Evolutionary conservation across 92 coral and sea anemone genomes (phyloP).

Genomic region (Porites divaricata): DNA sequence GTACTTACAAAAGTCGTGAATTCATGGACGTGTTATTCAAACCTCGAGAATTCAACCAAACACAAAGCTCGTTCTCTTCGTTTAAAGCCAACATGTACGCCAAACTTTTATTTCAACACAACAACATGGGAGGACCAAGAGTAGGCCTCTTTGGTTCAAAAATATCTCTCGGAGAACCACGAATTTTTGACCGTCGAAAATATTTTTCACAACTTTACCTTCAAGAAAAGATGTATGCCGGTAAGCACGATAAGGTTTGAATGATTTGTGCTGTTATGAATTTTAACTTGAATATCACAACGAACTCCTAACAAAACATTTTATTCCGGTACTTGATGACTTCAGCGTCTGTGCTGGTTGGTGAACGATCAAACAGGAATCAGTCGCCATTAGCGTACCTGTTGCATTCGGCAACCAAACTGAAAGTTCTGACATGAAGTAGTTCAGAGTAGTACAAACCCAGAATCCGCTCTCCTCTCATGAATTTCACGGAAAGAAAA

Average conservation of each 20-base stretch:
- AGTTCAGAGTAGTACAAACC: too few species aligned
- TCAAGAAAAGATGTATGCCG: slow-evolving; percentile 3
- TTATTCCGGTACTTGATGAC: neutral
- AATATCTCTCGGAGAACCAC: neutral
- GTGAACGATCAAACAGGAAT: neutral
- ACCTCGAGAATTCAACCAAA: too few species aligned
- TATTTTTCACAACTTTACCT: neutral
- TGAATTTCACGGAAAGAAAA: too few species aligned
- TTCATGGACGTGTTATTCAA: slow-evolving; percentile 13
- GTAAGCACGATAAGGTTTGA: neutral
- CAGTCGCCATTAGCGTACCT: too few species aligned
- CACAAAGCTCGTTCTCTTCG: slow-evolving; percentile 2
- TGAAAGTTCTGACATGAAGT: too few species aligned
- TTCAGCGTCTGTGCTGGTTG: too few species aligned
- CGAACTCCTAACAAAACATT: neutral
- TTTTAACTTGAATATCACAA: neutral
- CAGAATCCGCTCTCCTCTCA: too few species aligned
- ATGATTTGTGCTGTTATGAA: neutral
- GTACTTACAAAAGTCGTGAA: slow-evolving; percentile 20
- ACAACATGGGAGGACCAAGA: slow-evolving; percentile 17
- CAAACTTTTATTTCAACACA: slow-evolving; percentile 18
- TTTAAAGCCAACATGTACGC: slow-evolving; percentile 22
- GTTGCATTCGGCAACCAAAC: too few species aligned
- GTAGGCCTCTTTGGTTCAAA: neutral
- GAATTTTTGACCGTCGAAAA: neutral